phyloP scores from a whole-genome alignment of 2,888 invertebrate species.

The Agrotis ipsilon region DNA sequence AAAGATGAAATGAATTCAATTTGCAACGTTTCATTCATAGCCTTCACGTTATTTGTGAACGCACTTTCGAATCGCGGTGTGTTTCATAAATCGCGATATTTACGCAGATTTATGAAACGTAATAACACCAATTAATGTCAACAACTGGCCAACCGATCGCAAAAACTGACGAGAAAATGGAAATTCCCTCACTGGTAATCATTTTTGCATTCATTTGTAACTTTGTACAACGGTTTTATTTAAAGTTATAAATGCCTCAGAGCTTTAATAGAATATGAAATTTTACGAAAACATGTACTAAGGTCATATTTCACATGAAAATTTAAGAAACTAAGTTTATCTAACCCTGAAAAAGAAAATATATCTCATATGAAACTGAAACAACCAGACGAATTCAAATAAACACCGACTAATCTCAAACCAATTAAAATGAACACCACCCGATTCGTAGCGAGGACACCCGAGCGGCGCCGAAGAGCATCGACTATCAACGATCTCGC shows the following conservation, averaged over 20 bases:
- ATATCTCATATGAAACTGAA: slow-evolving; percentile 19
- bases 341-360: neutral
- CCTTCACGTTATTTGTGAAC: slow-evolving; percentile 58
- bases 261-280: neutral
- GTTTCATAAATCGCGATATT: slow-evolving; percentile 53
- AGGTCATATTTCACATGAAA: neutral
- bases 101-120: slow-evolving; percentile 61
- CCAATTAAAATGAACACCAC: slow-evolving; percentile 75
- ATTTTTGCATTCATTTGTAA: slow-evolving; percentile 28
- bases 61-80: slow-evolving; percentile 63
- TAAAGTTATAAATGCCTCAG: neutral
- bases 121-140: slow-evolving; percentile 61
- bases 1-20: slow-evolving; percentile 17
- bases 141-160: slow-evolving; percentile 48
- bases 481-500: slow-evolving; percentile 53
- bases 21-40: slow-evolving; percentile 49
- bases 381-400: slow-evolving; percentile 50
- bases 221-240: slow-evolving; percentile 10
- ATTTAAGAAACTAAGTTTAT: neutral
- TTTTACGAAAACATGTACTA: neutral
- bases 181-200: slow-evolving; percentile 22
- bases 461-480: slow-evolving; percentile 64
- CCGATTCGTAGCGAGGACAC: slow-evolving; percentile 74
- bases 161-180: slow-evolving; percentile 49
- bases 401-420: slow-evolving; percentile 75